A percentile compares a stretch with the other conserved stretches of the same genome.
Conservation (phyloP, 2,113 vertebrate species). For the Myanophis thanlyinensis region DNA sequence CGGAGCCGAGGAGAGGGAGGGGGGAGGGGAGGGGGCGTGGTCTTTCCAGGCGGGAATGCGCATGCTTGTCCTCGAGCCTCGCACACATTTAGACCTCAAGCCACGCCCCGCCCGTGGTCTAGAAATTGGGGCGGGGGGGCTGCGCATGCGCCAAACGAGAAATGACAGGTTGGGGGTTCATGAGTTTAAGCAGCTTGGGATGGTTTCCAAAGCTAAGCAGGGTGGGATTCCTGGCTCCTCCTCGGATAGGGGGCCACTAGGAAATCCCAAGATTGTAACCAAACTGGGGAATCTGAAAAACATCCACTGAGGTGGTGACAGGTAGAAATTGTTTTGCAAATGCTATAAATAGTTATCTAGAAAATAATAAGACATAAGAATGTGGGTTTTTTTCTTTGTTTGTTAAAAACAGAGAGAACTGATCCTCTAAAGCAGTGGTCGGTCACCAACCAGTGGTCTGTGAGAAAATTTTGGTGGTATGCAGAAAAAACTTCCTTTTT, state of each 20-base stretch:
- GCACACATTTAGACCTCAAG: accelerated
- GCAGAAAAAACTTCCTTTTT: too few species aligned
- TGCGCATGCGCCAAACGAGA: background rate
- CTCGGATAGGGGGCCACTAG: background rate
- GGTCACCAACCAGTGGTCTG: too few species aligned
- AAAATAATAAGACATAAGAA: background rate
- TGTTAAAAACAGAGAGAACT: background rate
- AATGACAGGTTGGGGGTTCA: too few species aligned
- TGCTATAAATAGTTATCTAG: background rate
- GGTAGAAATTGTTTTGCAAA: background rate
- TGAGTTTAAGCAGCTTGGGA: background rate
- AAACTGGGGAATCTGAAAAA: background rate
- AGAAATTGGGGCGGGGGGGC: too few species aligned
- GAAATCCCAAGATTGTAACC: background rate
- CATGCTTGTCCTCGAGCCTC: background rate
- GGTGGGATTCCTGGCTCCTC: background rate
- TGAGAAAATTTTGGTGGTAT: too few species aligned
- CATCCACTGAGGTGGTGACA: background rate
- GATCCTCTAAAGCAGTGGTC: too few species aligned
- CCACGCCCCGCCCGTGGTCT: background rate
- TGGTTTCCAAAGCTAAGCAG: background rate
- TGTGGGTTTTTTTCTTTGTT: background rate
- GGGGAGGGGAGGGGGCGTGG: background rate
- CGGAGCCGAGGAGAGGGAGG: background rate
- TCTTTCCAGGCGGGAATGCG: background rate